phyloP scores from a whole-genome alignment of 1,140 invertebrate species.

The Bombus sylvicola region DNA sequence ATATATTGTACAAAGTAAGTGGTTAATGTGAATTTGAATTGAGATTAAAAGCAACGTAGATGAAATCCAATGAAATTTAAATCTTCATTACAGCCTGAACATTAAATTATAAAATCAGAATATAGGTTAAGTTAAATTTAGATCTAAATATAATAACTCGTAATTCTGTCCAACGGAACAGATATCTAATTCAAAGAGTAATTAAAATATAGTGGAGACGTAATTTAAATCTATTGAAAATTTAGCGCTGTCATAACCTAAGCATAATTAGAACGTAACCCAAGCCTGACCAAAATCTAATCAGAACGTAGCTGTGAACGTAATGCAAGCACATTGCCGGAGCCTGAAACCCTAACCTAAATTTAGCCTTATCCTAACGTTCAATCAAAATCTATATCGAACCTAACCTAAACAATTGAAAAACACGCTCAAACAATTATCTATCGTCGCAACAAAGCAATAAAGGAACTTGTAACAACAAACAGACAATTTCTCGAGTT shows the following conservation, averaged over 20 bases:
- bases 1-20: neutral
- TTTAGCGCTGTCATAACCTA: neutral
- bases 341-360: neutral
- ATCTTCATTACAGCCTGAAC: neutral
- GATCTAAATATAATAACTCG: too few relatives aligned
- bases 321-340: neutral
- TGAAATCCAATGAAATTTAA: neutral
- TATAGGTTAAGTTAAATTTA: too few relatives aligned
- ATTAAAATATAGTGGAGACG: neutral
- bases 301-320: neutral
- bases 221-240: neutral
- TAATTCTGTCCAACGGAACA: too few relatives aligned
- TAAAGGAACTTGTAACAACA: neutral
- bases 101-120: too few relatives aligned
- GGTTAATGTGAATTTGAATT: neutral
- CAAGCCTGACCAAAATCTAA: neutral
- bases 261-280: neutral
- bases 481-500: neutral
- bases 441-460: neutral
- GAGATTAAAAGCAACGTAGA: neutral
- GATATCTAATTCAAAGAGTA: neutral
- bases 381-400: neutral
- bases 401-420: neutral
- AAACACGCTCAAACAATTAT: neutral
- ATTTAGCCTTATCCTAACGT: neutral